Conservation (phyloP, 2,888 invertebrate genomes). For the Graphium colonna region DNA sequence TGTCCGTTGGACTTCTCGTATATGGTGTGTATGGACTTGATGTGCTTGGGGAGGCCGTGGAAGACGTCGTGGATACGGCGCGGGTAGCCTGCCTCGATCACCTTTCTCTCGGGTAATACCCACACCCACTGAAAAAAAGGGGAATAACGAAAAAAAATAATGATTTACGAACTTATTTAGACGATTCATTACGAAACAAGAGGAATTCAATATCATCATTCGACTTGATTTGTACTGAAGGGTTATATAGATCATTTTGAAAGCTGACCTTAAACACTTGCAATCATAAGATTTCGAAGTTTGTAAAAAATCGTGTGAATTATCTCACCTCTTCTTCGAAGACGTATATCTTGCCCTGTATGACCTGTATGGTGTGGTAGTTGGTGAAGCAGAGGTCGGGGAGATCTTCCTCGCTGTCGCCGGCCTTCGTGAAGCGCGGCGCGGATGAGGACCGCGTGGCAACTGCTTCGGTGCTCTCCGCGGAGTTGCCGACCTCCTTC, state of each 20-base stretch:
- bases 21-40: constrained; percentile 83
- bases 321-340: constrained; percentile 65
- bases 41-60: constrained; percentile 74
- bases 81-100: constrained; percentile 54
- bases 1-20: constrained; percentile 85
- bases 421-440: constrained; percentile 20
- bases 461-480: constrained; percentile 36
- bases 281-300: no score
- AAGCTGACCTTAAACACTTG: no score
- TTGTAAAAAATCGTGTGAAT: no score
- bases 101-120: constrained; percentile 71
- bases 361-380: constrained; percentile 84
- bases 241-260: no score
- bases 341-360: constrained; percentile 69
- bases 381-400: constrained; percentile 84
- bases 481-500: constrained; percentile 32
- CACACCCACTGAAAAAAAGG: constrained; percentile 81
- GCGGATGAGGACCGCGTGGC: constrained; percentile 55
- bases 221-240: no score
- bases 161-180: no score
- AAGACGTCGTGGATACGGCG: constrained; percentile 80
- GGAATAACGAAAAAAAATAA: no score
- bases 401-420: constrained; percentile 50
- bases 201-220: no score
- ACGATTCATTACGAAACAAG: no score